Conservation (phyloP, 2,797 vertebrate species). For the Xerus rutilus region DNA sequence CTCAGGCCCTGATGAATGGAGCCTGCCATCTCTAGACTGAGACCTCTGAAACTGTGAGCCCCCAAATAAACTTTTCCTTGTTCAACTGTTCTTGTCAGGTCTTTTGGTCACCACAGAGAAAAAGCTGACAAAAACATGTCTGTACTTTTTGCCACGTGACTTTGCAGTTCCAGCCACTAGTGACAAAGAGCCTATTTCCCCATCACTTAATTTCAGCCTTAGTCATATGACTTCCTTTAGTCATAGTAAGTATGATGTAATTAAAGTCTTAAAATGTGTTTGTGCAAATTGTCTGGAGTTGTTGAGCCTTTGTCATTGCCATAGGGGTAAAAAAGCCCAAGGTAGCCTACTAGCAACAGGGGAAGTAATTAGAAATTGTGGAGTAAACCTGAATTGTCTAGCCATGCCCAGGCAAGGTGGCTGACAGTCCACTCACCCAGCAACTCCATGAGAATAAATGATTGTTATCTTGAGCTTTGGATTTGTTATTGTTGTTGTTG, state of each 20-base stretch:
- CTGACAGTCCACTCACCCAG: not conserved
- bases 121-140: not conserved
- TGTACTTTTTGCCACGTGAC: not conserved
- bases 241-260: not conserved
- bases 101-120: no score
- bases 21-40: no score
- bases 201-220: not conserved
- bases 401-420: not conserved
- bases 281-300: not conserved
- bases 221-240: not conserved
- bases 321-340: not conserved
- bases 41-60: no score
- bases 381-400: not conserved
- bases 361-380: not conserved
- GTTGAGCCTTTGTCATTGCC: not conserved
- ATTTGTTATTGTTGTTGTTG: not conserved
- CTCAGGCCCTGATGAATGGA: no score
- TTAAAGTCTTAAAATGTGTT: not conserved
- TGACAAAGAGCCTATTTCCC: not conserved
- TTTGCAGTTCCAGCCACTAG: not conserved
- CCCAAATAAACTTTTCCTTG: no score
- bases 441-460: not conserved
- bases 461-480: not conserved
- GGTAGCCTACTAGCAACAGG: not conserved
- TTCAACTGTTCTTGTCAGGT: no score